phyloP scores from a whole-genome alignment of 1,140 invertebrate species.

The Diorhabda sublineata region DNA sequence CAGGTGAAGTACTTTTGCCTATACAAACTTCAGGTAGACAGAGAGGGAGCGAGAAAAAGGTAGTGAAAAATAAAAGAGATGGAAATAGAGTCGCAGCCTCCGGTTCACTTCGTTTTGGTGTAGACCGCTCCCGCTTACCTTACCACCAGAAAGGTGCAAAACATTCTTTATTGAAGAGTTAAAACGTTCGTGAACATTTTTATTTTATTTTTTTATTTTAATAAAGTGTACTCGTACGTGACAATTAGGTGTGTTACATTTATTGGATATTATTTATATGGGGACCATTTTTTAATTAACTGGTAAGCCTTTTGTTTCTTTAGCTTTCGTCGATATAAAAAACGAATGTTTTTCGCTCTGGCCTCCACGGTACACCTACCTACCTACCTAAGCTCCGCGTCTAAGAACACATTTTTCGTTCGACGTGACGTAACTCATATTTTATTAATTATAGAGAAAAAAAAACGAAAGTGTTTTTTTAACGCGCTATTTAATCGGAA shows the following conservation, averaged over 20 bases:
- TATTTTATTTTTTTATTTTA: background rate
- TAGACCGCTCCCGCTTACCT: background rate
- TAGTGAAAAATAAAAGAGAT: background rate
- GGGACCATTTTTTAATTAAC: background rate
- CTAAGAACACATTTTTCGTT: background rate
- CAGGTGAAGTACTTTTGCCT: constrained; percentile 12
- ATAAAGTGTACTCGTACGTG: background rate
- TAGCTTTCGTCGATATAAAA: background rate
- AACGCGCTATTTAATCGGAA: too few species aligned
- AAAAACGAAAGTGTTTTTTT: too few species aligned
- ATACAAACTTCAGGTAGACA: background rate
- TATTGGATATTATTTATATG: background rate
- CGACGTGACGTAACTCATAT: background rate
- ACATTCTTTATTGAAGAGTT: background rate
- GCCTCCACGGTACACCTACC: background rate
- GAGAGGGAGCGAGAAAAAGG: background rate
- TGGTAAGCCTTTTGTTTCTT: background rate
- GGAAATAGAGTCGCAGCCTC: constrained; percentile 6
- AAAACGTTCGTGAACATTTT: too few species aligned
- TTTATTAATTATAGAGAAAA: too few species aligned
- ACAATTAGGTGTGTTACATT: background rate
- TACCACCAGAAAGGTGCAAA: background rate
- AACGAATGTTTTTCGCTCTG: background rate
- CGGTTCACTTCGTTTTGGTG: background rate
- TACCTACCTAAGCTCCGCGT: background rate